Percentiles rank a stretch among this genome's conserved stretches.
Evolutionary conservation across 2,113 vertebrate genomes (phyloP).

Genomic region (Genyomyrus donnyi): DNA sequence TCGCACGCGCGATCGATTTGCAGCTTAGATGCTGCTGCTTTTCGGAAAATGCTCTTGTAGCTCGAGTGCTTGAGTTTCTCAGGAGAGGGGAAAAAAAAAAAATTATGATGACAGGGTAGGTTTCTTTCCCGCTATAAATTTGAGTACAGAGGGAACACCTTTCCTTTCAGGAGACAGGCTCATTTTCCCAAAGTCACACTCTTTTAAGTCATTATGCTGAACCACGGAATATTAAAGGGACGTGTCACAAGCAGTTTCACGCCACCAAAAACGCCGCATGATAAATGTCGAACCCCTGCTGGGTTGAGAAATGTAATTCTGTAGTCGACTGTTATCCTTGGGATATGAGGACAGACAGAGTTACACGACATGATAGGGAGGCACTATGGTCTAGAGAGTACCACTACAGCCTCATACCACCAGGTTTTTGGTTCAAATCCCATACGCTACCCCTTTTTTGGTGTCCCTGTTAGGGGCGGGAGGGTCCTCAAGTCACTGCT

Average conservation of each 20-base stretch:
- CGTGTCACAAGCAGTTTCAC: background rate
- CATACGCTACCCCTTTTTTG: background rate
- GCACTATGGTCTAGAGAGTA: background rate
- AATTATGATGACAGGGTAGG: background rate
- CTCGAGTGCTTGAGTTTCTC: background rate
- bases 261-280: background rate
- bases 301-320: background rate
- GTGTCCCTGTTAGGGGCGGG: background rate
- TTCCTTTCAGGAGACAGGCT: background rate
- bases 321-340: background rate
- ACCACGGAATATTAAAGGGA: background rate
- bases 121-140: background rate
- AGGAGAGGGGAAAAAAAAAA: background rate
- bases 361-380: background rate
- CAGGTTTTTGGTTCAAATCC: background rate
- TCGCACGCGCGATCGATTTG: background rate
- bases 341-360: background rate
- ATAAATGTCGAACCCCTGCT: background rate
- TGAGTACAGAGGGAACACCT: background rate
- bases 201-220: background rate
- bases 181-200: background rate
- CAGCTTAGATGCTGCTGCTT: background rate
- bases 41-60: background rate
- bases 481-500: background rate
- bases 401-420: background rate